These are phyloP conservation scores for Lophius americanus DNA, from an alignment of 2,797 vertebrate genomes.

Conservation along the genomic window DNA sequence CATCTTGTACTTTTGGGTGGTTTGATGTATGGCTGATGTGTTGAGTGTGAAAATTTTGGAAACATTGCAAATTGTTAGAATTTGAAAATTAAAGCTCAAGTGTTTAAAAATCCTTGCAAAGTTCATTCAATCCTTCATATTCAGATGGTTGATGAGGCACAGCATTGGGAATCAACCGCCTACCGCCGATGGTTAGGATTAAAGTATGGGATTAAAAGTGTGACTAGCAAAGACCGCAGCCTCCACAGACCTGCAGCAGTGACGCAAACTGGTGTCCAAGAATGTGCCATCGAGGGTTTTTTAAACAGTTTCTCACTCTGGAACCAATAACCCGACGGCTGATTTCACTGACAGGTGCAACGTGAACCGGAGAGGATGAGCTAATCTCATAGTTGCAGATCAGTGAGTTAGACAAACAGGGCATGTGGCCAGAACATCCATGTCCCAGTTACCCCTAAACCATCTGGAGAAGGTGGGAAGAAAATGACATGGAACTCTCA, in stretches of 20 bases:
- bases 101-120: too few relatives aligned
- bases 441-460: constrained; percentile 14
- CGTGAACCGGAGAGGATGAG: constrained; percentile 33
- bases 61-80: too few relatives aligned
- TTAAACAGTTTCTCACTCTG: constrained; percentile 38
- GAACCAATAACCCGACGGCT: constrained; percentile 6
- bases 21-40: background rate
- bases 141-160: background rate
- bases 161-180: background rate
- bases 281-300: constrained; percentile 27
- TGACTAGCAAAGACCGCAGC: background rate
- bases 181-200: constrained; percentile 8
- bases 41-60: background rate
- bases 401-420: constrained; percentile 39
- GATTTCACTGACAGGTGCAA: constrained; percentile 36
- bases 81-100: too few relatives aligned
- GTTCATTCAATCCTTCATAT: too few relatives aligned
- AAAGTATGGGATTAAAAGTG: constrained; percentile 1
- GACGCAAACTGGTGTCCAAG: constrained; percentile 4
- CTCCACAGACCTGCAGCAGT: constrained; percentile 16
- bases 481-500: constrained; percentile 16
- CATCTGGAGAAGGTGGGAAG: constrained; percentile 18
- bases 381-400: constrained; percentile 42
- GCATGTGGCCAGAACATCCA: constrained; percentile 21
- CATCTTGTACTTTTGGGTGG: background rate